Percentiles rank a stretch among this genome's conserved stretches.
These are phyloP conservation scores for Heterohyrax brucei DNA, from an alignment of 2,797 vertebrate genomes.

Conservation along the genomic window DNA sequence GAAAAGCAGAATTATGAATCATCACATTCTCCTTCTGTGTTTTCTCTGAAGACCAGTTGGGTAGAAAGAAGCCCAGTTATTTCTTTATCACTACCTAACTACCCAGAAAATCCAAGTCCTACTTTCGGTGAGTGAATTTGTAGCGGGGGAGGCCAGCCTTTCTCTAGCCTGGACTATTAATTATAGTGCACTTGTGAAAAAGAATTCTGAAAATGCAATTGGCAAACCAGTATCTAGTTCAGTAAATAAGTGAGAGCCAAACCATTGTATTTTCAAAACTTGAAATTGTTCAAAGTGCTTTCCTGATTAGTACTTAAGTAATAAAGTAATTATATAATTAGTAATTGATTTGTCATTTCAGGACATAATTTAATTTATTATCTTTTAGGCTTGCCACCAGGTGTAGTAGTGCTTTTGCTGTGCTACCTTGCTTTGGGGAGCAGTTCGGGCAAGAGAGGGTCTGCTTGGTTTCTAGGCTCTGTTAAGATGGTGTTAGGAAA, in stretches of 20 bases:
- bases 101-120: background rate
- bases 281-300: slow-evolving; percentile 87
- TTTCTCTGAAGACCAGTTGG: slow-evolving; percentile 80
- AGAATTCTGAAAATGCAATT: slow-evolving; percentile 79
- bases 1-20: slow-evolving; percentile 74
- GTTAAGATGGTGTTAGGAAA: background rate
- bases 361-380: slow-evolving; percentile 85
- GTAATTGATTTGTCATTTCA: slow-evolving; percentile 85
- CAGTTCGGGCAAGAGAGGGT: background rate
- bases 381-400: slow-evolving; percentile 82
- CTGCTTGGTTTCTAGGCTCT: background rate
- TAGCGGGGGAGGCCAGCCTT: slow-evolving; percentile 80
- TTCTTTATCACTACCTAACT: slow-evolving; percentile 60
- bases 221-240: slow-evolving; percentile 84
- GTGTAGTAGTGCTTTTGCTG: slow-evolving; percentile 58
- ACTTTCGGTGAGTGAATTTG: slow-evolving; percentile 69
- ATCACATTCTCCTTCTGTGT: slow-evolving; percentile 66
- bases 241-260: slow-evolving; percentile 87
- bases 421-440: background rate
- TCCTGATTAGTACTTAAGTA: slow-evolving; percentile 88
- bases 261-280: slow-evolving; percentile 90
- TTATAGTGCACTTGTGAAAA: slow-evolving; percentile 79
- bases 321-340: slow-evolving; percentile 90
- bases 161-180: slow-evolving; percentile 85
- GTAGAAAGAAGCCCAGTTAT: slow-evolving; percentile 64